A percentile compares a stretch with the other conserved stretches of the same genome.
Evolutionary conservation across 2,797 vertebrate genomes (phyloP).

Genomic region (Gymnoscopelus braueri): DNA sequence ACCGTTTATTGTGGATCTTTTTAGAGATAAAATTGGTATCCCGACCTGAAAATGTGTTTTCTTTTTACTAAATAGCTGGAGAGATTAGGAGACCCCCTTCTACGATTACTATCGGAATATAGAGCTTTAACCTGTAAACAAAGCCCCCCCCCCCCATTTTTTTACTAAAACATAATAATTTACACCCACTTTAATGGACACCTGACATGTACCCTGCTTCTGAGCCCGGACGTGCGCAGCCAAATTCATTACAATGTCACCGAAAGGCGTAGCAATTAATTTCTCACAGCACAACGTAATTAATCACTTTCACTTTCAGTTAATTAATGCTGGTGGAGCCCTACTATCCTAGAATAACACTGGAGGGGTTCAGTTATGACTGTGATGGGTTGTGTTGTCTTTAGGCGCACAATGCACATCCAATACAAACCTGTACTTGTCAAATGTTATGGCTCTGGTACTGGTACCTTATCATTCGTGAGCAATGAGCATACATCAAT

Average conservation of each 20-base stretch:
- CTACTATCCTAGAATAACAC: slow-evolving; percentile 25
- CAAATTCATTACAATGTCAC: slow-evolving; percentile 58
- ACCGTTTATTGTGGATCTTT: no score
- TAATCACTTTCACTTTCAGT: slow-evolving; percentile 62
- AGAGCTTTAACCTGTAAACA: no score
- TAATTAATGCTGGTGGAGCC: slow-evolving; percentile 53
- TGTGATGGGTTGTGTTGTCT: slow-evolving; percentile 1
- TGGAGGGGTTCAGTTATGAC: slow-evolving; percentile 21
- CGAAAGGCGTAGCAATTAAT: slow-evolving; percentile 69
- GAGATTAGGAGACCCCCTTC: no score
- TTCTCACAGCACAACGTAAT: slow-evolving; percentile 54
- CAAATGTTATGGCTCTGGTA: background rate
- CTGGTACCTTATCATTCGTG: background rate
- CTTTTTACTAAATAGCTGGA: no score
- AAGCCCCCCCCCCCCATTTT: no score
- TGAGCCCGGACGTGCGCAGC: slow-evolving; percentile 45
- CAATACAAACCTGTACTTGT: slow-evolving; percentile 17
- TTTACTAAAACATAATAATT: background rate
- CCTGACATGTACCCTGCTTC: slow-evolving; percentile 44
- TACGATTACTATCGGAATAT: no score
- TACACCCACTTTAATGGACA: slow-evolving; percentile 11
- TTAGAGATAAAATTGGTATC: no score
- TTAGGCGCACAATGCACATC: background rate
- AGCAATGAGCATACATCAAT: background rate
- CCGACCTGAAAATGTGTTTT: no score